Conservation (phyloP, 2,888 invertebrate species). For the Cyaniris semiargus region DNA sequence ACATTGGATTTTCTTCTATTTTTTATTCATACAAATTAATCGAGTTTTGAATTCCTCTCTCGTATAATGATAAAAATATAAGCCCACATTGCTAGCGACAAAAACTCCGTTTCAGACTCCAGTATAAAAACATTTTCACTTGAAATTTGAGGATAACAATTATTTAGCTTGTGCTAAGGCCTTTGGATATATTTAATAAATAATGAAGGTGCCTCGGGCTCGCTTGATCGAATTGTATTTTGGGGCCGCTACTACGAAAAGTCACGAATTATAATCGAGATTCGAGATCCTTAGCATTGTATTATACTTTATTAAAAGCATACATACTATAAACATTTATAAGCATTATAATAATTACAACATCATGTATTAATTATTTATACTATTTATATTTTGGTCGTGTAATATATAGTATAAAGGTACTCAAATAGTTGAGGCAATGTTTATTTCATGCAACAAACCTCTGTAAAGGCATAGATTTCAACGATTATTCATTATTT, state of each 20-base stretch:
- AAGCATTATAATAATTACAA: neutral
- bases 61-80: neutral
- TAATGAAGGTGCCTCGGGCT: constrained; percentile 60
- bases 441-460: neutral
- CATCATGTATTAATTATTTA: neutral
- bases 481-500: no score
- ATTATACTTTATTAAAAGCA: neutral
- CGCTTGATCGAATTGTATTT: constrained; percentile 52
- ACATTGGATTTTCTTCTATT: neutral
- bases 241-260: constrained; percentile 48
- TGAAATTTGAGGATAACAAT: constrained; percentile 63
- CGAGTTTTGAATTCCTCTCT: neutral
- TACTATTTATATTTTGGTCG: neutral
- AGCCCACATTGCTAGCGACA: neutral
- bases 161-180: constrained; percentile 63
- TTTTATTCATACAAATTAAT: neutral
- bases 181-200: constrained; percentile 73
- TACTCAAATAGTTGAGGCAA: neutral
- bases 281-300: neutral
- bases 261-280: constrained; percentile 6
- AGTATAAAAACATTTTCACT: constrained; percentile 43
- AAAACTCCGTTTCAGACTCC: neutral
- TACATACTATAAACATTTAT: neutral
- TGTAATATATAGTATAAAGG: neutral
- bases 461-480: neutral